phyloP scores from a whole-genome alignment of 2,888 invertebrate species.

The Silvanus unidentatus region DNA sequence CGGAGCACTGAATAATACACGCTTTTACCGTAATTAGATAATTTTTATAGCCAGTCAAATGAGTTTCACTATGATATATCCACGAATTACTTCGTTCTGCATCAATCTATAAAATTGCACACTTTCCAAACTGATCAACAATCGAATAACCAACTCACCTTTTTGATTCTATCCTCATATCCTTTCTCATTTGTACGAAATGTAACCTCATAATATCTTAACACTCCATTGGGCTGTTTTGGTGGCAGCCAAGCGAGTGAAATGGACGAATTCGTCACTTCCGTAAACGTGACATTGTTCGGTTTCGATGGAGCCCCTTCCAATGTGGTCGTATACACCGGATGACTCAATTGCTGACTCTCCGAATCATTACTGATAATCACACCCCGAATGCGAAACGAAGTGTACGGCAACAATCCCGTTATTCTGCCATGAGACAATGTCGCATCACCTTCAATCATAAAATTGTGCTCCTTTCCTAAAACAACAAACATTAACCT shows the following conservation, averaged over 20 bases:
- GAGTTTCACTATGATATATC: no score
- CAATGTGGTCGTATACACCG: conserved; percentile 59
- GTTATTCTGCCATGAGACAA: conserved; percentile 54
- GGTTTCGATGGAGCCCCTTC: conserved; percentile 62
- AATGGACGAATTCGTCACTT: conserved; percentile 59
- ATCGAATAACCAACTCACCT: no score
- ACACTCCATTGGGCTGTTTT: conserved; percentile 62
- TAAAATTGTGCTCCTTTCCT: no score
- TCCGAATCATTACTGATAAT: conserved; percentile 53
- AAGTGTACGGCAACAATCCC: conserved; percentile 66
- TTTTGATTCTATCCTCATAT: no score
- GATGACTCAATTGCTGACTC: conserved; percentile 54
- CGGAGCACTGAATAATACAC: conserved; percentile 65
- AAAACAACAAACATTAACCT: no score
- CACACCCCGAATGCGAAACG: conserved; percentile 65
- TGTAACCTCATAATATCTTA: conserved; percentile 55
- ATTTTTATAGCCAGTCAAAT: conserved; percentile 56
- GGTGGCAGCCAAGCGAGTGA: conserved; percentile 67
- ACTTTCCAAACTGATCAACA: no score
- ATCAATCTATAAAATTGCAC: no score
- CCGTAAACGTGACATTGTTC: conserved; percentile 52
- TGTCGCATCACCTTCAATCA: conserved; percentile 47
- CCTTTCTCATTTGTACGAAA: neutral
- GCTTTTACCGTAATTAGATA: conserved; percentile 68
- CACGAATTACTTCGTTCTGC: no score